These are phyloP conservation scores for Clunio marinus DNA, from an alignment of 2,888 invertebrate species.

Conservation along the genomic window DNA sequence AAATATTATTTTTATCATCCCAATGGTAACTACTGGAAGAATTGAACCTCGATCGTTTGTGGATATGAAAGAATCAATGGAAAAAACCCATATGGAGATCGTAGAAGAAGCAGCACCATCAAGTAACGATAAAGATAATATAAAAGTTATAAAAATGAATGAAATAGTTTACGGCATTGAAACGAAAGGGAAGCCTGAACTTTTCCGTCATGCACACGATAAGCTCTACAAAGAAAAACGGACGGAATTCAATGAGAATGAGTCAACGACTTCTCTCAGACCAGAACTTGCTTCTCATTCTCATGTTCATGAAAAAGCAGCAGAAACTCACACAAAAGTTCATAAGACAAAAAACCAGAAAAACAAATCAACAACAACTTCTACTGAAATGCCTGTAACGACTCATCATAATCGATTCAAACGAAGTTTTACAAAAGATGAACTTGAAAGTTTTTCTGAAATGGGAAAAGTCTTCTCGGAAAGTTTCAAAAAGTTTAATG, in stretches of 20 bases:
- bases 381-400: not conserved
- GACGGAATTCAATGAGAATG: not conserved
- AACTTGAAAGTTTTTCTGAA: slow-evolving; percentile 9
- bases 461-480: slow-evolving; percentile 14
- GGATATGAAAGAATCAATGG: too few species aligned
- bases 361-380: not conserved
- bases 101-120: not conserved
- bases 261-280: not conserved
- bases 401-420: not conserved
- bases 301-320: not conserved
- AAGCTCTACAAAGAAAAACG: not conserved
- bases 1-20: too few species aligned
- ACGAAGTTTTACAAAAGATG: slow-evolving; percentile 10
- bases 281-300: not conserved
- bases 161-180: not conserved
- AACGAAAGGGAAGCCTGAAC: not conserved
- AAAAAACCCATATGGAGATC: not conserved
- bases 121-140: not conserved
- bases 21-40: too few species aligned
- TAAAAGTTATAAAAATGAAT: not conserved
- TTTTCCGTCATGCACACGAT: not conserved
- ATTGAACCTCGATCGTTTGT: too few species aligned
- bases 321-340: not conserved
- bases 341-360: not conserved
- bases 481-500: slow-evolving; percentile 16